These are phyloP conservation scores for Nomada goodeniana DNA, from an alignment of 2,888 invertebrate species.

Conservation along the genomic window DNA sequence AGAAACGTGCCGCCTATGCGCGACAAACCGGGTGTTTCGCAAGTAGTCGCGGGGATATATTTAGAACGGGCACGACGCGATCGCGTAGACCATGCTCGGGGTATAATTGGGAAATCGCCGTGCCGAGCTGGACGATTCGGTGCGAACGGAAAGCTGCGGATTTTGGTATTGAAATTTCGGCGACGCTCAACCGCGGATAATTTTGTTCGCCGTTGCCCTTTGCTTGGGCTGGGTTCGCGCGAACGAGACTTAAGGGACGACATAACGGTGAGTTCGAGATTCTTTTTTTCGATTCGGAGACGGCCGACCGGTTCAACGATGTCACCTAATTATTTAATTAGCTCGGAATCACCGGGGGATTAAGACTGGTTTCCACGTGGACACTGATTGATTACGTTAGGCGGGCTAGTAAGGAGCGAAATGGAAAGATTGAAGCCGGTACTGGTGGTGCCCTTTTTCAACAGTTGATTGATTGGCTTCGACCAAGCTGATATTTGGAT, in stretches of 20 bases:
- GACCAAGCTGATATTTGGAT: neutral
- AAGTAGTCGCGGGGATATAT: conserved; percentile 51
- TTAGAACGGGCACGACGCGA: conserved; percentile 2
- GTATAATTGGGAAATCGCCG: neutral
- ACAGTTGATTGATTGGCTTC: neutral
- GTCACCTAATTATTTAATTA: no score
- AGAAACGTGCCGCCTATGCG: conserved; percentile 34
- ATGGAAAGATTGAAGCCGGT: neutral
- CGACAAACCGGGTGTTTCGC: conserved; percentile 58
- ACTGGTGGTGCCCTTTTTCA: neutral
- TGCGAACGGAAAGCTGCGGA: no score
- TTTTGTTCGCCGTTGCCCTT: neutral
- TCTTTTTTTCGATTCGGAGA: no score
- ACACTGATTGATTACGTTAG: no score
- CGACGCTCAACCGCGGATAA: neutral
- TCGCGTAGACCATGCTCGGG: neutral
- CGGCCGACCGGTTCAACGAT: no score
- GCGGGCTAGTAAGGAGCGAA: neutral
- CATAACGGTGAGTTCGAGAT: no score
- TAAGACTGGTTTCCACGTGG: no score
- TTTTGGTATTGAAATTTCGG: no score
- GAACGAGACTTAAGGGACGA: neutral
- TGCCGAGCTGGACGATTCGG: no score
- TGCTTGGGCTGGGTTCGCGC: neutral
- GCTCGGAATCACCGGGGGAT: no score